Base-by-base conservation (phyloP, 2,797 vertebrate genomes). In the Heteromormyrus szaboi region DNA sequence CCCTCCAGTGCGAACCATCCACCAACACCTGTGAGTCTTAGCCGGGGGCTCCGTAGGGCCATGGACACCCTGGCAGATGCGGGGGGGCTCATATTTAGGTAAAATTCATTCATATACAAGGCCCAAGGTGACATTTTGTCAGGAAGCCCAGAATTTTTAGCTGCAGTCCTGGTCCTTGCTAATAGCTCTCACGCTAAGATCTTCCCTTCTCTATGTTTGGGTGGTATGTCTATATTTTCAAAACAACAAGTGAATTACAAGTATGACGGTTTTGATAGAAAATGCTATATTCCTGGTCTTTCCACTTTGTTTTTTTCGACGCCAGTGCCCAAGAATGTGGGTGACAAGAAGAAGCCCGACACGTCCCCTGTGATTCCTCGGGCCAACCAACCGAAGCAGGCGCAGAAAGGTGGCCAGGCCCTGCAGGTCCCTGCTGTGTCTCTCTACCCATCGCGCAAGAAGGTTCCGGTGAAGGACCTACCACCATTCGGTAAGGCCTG, bases 401-500 rank as follows among this genome's bases (percentile, higher is more conserved):
- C 9, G 0, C 88, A 97, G 81, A 99, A 98, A 94, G 93, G 90
- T 88, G 97, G 94, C 93, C 98, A 98, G 92, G 98, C 95, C 0
- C 92, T 99, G 53, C 98, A 98, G 93, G 98, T 99, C 51, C 99
- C 99, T 0, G 95, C 97, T 0, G 98, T 99, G 85, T 97, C 99
- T 89, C 97, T 99, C 0, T 97, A 99, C 92, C 99, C 98, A 1
- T 99, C 98, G 17, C 95, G 98, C 33, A 99, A 99, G 96, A 99
- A 98, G 93, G 98, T 99, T 48, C 98, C 97, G 0, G 97, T 99
- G 89, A 99, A 99, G 92, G 98, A 99, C 89, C 96, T 99, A 62
- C 99, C 99, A 0, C 99, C 99, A 0, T 99, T 99, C 0, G 99
- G 99, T 99, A 95, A 95, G 97, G 92, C 1, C 37, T 0, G 5